Base-by-base conservation (phyloP, 2,797 vertebrate genomes). In the Sciurus vulgaris region DNA sequence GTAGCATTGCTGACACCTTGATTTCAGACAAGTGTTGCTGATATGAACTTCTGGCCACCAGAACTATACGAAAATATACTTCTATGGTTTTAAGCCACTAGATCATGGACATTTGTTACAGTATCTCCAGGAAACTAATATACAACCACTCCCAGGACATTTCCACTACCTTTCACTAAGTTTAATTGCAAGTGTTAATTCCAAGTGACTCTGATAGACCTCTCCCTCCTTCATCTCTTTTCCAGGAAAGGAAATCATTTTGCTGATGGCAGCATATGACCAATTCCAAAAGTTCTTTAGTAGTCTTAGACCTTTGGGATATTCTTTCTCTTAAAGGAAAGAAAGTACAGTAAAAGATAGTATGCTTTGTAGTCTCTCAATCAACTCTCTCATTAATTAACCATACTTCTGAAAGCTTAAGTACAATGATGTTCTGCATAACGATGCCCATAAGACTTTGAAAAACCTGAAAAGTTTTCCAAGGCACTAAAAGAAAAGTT, bases 211-310 rank as follows among this genome's bases (percentile, higher is more conserved):
- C 47, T 65, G 38, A 82, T 82, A 41, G 54, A 63, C 81, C 18
- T 14, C 11, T 9, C 11, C 22, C 28, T 67, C 41, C 51, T 78
- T 83, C 38, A 47, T 93, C n/a, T 84, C n/a, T 89, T 81, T 86
- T 74, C 63, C 35, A 78, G 81, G 61, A 90, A 87, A 82, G 33
- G 38, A 93, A 93, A 26, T 13, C 77, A 83, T 87, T 86, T 74
- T 94, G 24, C 44, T 76, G 65, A 93, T 9, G 84, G 24, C 28
- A 86, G 38, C 17, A 54, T 73, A 77, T 67, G 74, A 85, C 17
- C 17, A 56, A 90, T 87, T 86, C 22, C 33, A 61, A 86, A 89
- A 72, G 59, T 77, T 87, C 41, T 47, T 73, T 33, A 74, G 72
- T 61, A 56, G 5, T 35, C 59, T 72, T n/a, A 44, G 86, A 35